Evolutionary conservation across 2,113 vertebrate species (phyloP), one percentile per base, ranked within the genome.

Genomic region (Jaculus jaculus): DNA sequence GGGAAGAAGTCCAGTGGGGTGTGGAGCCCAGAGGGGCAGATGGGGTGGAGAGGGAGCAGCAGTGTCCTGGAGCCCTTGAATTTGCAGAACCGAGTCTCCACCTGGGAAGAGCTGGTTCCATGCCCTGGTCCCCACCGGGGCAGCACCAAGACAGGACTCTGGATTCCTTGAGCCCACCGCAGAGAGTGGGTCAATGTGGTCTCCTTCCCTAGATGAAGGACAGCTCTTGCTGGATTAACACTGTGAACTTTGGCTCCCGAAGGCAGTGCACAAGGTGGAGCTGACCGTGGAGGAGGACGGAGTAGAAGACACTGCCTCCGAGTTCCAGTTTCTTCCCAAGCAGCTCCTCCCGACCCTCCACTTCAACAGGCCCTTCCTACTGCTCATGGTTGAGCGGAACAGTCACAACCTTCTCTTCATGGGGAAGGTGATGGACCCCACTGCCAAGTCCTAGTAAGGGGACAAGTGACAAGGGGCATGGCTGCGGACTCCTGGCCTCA

Each of bases 231-330:
- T 54, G 1, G 17, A 24, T 34, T 26, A 39, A 51, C 47, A 23
- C 84, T 34, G 47, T 28, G 28, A 78, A 21, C n/a, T 4, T 12
- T 12, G 11, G 30, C 39, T 39, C 95, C 85, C 17, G 2, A 95
- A 99, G 99, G 98, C 97, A 13, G 42, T 98, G 89, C 98, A 99
- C 92, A 95, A 98, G 92, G 98, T 98, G 0, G 39, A 97, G 1
- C 95, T 99, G 75, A 98, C 97, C 0, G 93, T 99, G 24, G 97
- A 98, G 73, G 99, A 99, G 97, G 98, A 96, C 0, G 99, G 99
- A 74, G 99, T 98, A 10, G 98, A 98, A 68, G 98, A 98, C 16
- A 98, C 96, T 2, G 21, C 0, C 66, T 98, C 97, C 3, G 23
- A 66, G 0, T 0, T 98, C 0, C 97, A 97, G 61, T 0, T 16